These are phyloP conservation scores for Eupsilia transversa DNA, from an alignment of 2,888 invertebrate genomes.

Conservation along the genomic window DNA sequence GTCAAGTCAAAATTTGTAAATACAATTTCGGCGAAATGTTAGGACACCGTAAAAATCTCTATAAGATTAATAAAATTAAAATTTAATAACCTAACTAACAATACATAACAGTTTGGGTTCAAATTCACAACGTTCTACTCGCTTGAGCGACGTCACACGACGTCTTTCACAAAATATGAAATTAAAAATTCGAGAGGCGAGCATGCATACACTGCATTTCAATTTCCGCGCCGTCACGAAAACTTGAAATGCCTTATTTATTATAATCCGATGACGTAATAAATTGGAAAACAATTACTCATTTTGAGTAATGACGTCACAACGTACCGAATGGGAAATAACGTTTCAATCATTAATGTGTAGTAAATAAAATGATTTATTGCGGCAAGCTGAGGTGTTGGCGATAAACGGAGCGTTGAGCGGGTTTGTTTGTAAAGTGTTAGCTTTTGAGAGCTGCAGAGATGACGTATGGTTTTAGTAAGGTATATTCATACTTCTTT, in stretches of 20 bases:
- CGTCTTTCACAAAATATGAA: slow-evolving; percentile 4
- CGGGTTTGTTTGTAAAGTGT: background rate
- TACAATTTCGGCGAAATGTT: too few species aligned
- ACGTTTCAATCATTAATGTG: slow-evolving; percentile 64
- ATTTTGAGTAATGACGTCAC: slow-evolving; percentile 64
- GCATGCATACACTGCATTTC: slow-evolving; percentile 28
- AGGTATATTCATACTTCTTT: background rate
- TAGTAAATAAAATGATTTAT: slow-evolving; percentile 67
- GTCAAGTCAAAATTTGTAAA: too few species aligned
- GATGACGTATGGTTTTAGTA: background rate
- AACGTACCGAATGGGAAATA: slow-evolving; percentile 57
- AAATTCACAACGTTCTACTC: background rate
- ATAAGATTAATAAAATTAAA: too few species aligned
- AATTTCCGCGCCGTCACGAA: slow-evolving; percentile 19
- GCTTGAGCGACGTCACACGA: background rate
- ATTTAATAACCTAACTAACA: too few species aligned
- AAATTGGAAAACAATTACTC: slow-evolving; percentile 65
- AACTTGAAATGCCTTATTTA: slow-evolving; percentile 45
- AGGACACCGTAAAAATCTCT: too few species aligned
- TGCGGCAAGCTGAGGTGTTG: slow-evolving; percentile 15
- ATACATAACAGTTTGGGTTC: background rate
- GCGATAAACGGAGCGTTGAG: slow-evolving; percentile 31
- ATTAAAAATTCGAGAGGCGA: slow-evolving; percentile 12
- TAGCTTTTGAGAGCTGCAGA: background rate
- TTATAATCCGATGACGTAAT: slow-evolving; percentile 57